A percentile compares a stretch with the other conserved stretches of the same genome.
Evolutionary conservation across 2,113 vertebrate genomes (phyloP).

Genomic region (Phaethon lepturus): DNA sequence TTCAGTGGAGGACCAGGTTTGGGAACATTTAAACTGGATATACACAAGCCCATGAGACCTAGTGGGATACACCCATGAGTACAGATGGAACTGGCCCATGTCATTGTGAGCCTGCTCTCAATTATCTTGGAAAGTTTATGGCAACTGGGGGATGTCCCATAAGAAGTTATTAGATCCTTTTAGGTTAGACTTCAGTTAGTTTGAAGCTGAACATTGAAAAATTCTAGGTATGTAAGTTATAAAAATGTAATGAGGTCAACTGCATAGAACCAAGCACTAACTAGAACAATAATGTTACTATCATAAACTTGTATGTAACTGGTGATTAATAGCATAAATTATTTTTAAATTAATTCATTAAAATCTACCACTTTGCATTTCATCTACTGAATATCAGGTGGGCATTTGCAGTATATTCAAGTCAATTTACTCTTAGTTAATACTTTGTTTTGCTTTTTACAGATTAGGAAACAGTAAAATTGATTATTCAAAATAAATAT

Average conservation of each 20-base stretch:
- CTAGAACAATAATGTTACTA: background rate
- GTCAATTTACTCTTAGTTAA: background rate
- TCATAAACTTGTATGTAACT: background rate
- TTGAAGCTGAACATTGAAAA: background rate
- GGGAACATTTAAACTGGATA: background rate
- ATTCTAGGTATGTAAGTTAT: background rate
- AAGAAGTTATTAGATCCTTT: background rate
- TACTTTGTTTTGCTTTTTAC: background rate
- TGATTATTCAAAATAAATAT: background rate
- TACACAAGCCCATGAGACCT: too few relatives aligned
- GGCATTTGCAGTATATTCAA: background rate
- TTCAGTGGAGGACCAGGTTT: background rate
- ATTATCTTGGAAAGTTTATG: too few relatives aligned
- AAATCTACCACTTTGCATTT: background rate
- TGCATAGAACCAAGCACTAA: background rate
- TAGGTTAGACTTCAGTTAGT: background rate
- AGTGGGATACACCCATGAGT: too few relatives aligned
- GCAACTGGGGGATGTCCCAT: too few relatives aligned
- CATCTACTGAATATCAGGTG: background rate
- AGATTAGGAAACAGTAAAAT: background rate
- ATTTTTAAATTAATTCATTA: background rate
- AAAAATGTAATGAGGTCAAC: background rate
- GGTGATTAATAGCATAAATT: background rate
- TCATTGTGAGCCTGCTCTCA: too few relatives aligned
- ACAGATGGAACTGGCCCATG: too few relatives aligned